phyloP scores from a whole-genome alignment of 2,888 invertebrate species.

The Volucella inflata region DNA sequence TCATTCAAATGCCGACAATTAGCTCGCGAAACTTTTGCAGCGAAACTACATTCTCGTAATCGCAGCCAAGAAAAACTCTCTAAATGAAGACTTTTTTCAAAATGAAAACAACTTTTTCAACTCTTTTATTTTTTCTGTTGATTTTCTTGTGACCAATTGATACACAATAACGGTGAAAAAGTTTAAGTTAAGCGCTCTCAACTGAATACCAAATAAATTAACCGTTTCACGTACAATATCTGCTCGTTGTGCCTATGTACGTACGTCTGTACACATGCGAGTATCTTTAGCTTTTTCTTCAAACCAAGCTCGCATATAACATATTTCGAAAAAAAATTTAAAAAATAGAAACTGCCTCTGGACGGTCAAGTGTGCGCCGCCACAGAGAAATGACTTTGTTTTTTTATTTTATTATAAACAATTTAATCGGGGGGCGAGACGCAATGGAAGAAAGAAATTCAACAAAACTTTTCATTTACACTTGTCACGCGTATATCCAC shows the following conservation, averaged over 20 bases:
- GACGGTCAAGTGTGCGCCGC: conserved; percentile 28
- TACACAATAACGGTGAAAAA: conserved; percentile 70
- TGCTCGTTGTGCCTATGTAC: conserved; percentile 4
- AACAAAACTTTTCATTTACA: conserved; percentile 18
- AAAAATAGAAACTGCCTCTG: conserved; percentile 14
- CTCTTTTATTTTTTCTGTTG: conserved; percentile 13
- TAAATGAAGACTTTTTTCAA: conserved; percentile 36
- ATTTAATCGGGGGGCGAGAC: not conserved
- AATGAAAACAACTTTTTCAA: conserved; percentile 34
- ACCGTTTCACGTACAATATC: conserved; percentile 68
- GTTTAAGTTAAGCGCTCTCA: conserved; percentile 45
- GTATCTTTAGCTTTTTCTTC: conserved; percentile 54
- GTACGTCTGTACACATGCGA: conserved; percentile 12
- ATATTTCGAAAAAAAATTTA: conserved; percentile 37
- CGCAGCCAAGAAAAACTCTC: conserved; percentile 51
- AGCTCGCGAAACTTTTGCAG: conserved; percentile 7
- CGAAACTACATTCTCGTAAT: conserved; percentile 3
- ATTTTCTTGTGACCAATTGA: conserved; percentile 60
- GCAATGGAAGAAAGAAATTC: conserved; percentile 15
- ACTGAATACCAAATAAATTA: conserved; percentile 70
- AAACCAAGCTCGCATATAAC: conserved; percentile 58
- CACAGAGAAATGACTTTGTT: conserved; percentile 34
- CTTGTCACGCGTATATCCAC: conserved; percentile 18
- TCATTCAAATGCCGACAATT: not conserved
- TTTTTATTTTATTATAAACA: conserved; percentile 31